Percentiles rank a stretch among this genome's conserved stretches.
phyloP scores from a whole-genome alignment of 1,140 invertebrate genomes.

The Riptortus pedestris region DNA sequence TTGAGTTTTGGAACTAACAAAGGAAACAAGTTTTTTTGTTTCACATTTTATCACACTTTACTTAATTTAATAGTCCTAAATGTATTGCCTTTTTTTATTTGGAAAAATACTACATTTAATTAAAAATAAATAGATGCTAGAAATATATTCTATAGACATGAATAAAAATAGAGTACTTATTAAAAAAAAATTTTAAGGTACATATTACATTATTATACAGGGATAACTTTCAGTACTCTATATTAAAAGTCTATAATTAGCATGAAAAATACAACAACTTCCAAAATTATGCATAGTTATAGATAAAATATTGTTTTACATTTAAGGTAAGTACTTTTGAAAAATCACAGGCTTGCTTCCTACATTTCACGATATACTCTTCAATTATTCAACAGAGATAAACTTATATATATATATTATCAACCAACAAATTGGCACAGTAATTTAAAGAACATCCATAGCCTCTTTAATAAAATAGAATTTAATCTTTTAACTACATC shows the following conservation, averaged over 20 bases:
- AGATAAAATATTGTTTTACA: conserved; percentile 16
- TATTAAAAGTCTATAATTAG: too few species aligned
- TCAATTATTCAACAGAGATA: conserved; percentile 4
- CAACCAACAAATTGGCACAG: conserved; percentile 12
- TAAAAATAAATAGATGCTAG: neutral
- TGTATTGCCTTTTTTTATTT: neutral
- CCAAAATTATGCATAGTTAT: neutral
- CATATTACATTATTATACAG: neutral
- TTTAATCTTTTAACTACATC: too few species aligned
- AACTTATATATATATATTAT: neutral
- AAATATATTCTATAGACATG: neutral
- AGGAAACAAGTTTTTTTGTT: neutral
- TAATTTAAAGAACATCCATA: too few species aligned
- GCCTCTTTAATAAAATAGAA: conserved; percentile 6
- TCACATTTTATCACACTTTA: conserved; percentile 4
- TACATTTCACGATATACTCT: neutral
- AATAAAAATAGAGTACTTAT: neutral
- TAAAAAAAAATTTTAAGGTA: conserved; percentile 1
- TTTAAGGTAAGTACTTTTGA: conserved; percentile 12
- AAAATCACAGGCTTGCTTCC: conserved; percentile 17
- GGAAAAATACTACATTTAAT: neutral
- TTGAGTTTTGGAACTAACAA: neutral
- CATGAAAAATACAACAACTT: too few species aligned
- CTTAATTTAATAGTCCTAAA: neutral
- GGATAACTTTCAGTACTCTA: too few species aligned